Conservation (phyloP, 2,888 invertebrate genomes). For the Conistra vaccinii region DNA sequence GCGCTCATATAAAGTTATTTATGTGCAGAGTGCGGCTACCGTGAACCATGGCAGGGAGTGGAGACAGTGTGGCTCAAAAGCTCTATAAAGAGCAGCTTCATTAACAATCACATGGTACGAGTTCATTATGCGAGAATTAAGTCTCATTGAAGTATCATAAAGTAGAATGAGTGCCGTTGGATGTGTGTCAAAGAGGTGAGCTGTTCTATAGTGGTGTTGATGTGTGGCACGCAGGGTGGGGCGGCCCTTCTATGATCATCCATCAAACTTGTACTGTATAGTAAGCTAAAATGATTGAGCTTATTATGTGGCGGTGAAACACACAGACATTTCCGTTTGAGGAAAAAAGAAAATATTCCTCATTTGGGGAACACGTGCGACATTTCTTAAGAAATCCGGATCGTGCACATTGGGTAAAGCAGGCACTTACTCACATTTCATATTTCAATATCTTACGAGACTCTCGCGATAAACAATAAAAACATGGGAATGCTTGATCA, state of each 20-base stretch:
- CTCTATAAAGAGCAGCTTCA: slow-evolving; percentile 51
- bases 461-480: slow-evolving; percentile 37
- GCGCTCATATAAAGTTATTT: slow-evolving; percentile 89
- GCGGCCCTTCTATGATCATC: slow-evolving; percentile 51
- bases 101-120: slow-evolving; percentile 53
- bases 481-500: slow-evolving; percentile 61
- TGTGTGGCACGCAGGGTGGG: slow-evolving; percentile 46
- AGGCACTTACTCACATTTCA: slow-evolving; percentile 20
- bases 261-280: slow-evolving; percentile 59
- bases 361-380: slow-evolving; percentile 2
- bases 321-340: slow-evolving; percentile 33
- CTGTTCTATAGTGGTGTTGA: slow-evolving; percentile 44
- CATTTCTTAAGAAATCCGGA: background rate
- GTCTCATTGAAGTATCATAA: slow-evolving; percentile 55
- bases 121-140: slow-evolving; percentile 51
- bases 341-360: slow-evolving; percentile 33
- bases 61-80: slow-evolving; percentile 49
- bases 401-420: background rate
- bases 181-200: slow-evolving; percentile 53
- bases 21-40: slow-evolving; percentile 82
- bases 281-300: slow-evolving; percentile 63
- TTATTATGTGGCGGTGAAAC: slow-evolving; percentile 57
- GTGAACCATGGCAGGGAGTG: slow-evolving; percentile 62
- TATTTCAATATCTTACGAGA: slow-evolving; percentile 43
- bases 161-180: slow-evolving; percentile 44